Percentiles rank a stretch among this genome's conserved stretches.
Conservation (phyloP, 2,113 vertebrate species). For the Podarcis cretensis region DNA sequence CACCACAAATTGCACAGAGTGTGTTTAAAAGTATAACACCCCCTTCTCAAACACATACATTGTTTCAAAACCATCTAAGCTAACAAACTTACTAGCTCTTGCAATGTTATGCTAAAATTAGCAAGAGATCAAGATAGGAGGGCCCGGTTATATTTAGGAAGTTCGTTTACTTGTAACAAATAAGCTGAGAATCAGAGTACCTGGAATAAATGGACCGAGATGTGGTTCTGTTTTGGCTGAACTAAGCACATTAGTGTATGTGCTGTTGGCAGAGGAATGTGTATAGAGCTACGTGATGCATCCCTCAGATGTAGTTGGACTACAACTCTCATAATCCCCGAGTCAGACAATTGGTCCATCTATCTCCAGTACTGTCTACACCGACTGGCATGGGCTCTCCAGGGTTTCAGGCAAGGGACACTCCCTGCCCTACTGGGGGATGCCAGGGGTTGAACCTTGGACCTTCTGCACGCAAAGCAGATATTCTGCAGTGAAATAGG, state of each 20-base stretch:
- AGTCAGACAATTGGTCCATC: too few relatives aligned
- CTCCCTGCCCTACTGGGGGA: too few relatives aligned
- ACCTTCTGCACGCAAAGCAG: too few relatives aligned
- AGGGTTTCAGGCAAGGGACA: too few relatives aligned
- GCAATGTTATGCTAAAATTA: conserved; percentile 71
- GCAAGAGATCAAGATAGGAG: conserved; percentile 21
- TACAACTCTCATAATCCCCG: too few relatives aligned
- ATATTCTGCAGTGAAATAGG: too few relatives aligned
- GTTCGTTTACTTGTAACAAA: conserved; percentile 45
- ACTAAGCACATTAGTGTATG: conserved; percentile 46
- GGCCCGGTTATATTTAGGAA: conserved; percentile 8
- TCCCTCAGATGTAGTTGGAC: too few relatives aligned
- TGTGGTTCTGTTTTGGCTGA: neutral
- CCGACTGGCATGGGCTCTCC: too few relatives aligned
- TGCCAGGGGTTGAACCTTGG: too few relatives aligned
- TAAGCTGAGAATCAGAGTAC: neutral
- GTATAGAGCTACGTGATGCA: too few relatives aligned
- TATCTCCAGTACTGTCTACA: too few relatives aligned
- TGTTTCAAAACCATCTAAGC: conserved; percentile 69
- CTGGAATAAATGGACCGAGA: neutral
- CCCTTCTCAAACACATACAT: conserved; percentile 18
- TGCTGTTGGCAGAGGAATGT: neutral
- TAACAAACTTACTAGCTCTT: conserved; percentile 77
- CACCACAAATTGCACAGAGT: conserved; percentile 80
- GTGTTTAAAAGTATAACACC: conserved; percentile 74